Conservation (phyloP, 1,140 invertebrate genomes). For the Brachystomella parvula region DNA sequence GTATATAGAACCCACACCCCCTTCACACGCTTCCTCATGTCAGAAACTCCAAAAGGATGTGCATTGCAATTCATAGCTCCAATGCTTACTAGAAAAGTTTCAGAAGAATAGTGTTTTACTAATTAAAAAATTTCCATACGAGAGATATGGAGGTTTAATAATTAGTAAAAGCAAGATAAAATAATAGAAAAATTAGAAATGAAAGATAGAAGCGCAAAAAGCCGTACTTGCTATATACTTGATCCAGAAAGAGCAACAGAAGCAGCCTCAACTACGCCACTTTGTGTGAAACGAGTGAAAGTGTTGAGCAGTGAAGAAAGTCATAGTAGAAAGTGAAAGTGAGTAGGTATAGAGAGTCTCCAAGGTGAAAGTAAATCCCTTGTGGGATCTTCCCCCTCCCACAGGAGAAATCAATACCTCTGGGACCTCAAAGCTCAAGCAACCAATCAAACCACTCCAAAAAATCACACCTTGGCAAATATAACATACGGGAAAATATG, state of each 20-base stretch:
- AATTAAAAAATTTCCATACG: conserved; percentile 6
- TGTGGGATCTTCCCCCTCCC: conserved; percentile 34
- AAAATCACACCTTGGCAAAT: not conserved
- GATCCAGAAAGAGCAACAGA: too few species aligned
- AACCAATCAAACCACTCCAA: conserved; percentile 1
- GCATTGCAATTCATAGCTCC: too few species aligned
- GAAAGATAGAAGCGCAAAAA: not conserved
- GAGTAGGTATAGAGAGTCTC: not conserved
- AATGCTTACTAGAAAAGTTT: too few species aligned
- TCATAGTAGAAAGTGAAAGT: conserved; percentile 6
- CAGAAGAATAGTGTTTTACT: too few species aligned
- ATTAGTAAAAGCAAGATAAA: not conserved
- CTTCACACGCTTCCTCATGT: too few species aligned
- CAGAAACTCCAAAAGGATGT: too few species aligned
- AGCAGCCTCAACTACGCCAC: too few species aligned
- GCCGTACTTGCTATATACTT: too few species aligned
- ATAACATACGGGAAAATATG: too few species aligned
- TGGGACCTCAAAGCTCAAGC: conserved; percentile 34
- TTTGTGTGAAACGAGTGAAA: not conserved
- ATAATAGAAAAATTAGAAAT: not conserved
- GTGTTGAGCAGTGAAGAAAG: not conserved
- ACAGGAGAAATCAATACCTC: conserved; percentile 39
- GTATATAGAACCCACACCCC: too few species aligned
- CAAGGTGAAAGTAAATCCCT: conserved; percentile 22
- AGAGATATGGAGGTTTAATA: not conserved